Conservation (phyloP, 2,888 invertebrate species). For the Drosophila cyrtoloma region DNA sequence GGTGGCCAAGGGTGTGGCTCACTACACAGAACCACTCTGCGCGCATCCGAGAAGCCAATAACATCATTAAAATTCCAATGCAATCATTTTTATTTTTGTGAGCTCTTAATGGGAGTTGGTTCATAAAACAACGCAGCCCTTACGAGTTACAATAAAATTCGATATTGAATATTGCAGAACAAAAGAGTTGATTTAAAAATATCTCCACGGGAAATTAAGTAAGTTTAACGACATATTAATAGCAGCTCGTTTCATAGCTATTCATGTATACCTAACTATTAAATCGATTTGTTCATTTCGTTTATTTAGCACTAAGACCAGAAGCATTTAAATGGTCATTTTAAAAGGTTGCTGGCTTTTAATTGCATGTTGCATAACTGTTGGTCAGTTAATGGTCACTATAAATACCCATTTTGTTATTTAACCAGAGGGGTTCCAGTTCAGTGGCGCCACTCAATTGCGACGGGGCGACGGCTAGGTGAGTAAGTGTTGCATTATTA, state of each 20-base stretch:
- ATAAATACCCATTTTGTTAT: constrained; percentile 29
- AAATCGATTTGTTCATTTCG: constrained; percentile 42
- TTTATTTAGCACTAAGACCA: constrained; percentile 19
- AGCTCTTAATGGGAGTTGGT: background rate
- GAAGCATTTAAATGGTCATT: constrained; percentile 29
- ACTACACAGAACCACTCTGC: background rate
- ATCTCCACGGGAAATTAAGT: background rate
- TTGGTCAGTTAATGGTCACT: constrained; percentile 39
- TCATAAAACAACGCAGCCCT: background rate
- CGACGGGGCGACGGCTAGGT: background rate
- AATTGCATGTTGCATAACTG: constrained; percentile 41
- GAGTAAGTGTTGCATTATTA: constrained; percentile 33
- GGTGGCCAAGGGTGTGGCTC: background rate
- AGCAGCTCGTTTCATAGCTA: background rate
- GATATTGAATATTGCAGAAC: background rate
- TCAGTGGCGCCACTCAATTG: constrained; percentile 25
- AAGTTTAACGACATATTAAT: constrained; percentile 12
- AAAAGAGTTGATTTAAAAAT: background rate
- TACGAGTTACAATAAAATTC: background rate
- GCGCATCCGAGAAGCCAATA: background rate
- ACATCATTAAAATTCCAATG: background rate
- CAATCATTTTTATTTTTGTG: background rate
- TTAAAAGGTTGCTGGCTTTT: constrained; percentile 20
- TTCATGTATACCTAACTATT: constrained; percentile 1
- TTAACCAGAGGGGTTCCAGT: constrained; percentile 9